phyloP scores from a whole-genome alignment of 1,140 invertebrate species.

The Druon quercuslanigerum region DNA sequence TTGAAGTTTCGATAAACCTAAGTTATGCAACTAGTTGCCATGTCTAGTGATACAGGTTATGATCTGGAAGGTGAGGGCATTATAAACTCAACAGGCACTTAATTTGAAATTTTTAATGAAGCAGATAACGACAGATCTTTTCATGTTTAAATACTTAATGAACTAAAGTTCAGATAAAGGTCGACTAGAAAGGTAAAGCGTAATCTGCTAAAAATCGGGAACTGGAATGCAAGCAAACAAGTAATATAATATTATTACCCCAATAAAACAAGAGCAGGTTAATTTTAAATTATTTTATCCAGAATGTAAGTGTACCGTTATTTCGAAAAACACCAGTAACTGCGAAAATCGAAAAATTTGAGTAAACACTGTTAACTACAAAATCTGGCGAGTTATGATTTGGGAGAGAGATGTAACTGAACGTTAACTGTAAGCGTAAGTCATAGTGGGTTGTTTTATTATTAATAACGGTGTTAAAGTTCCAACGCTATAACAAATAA shows the following conservation, averaged over 20 bases:
- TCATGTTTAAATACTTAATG: neutral
- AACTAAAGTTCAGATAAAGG: slow-evolving; percentile 3
- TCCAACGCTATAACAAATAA: too few species aligned
- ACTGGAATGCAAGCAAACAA: neutral
- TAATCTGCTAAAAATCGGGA: neutral
- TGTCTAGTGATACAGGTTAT: too few species aligned
- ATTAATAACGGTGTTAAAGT: too few species aligned
- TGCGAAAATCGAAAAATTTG: too few species aligned
- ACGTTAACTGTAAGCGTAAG: too few species aligned
- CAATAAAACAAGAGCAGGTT: neutral
- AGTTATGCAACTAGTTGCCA: neutral
- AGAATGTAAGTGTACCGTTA: neutral
- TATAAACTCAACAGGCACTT: neutral
- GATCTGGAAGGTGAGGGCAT: neutral
- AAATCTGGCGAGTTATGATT: too few species aligned
- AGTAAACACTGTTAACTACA: too few species aligned
- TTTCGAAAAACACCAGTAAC: too few species aligned
- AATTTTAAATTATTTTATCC: neutral
- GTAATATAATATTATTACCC: neutral
- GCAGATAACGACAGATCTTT: slow-evolving; percentile 2
- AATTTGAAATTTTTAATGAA: neutral
- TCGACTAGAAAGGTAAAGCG: slow-evolving; percentile 3
- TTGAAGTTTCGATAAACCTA: neutral
- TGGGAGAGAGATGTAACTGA: too few species aligned
- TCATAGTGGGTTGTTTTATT: too few species aligned